A percentile compares a stretch with the other conserved stretches of the same genome.
These are phyloP conservation scores for Scleropages formosus DNA, from an alignment of 2,797 vertebrate genomes.

Conservation along the genomic window DNA sequence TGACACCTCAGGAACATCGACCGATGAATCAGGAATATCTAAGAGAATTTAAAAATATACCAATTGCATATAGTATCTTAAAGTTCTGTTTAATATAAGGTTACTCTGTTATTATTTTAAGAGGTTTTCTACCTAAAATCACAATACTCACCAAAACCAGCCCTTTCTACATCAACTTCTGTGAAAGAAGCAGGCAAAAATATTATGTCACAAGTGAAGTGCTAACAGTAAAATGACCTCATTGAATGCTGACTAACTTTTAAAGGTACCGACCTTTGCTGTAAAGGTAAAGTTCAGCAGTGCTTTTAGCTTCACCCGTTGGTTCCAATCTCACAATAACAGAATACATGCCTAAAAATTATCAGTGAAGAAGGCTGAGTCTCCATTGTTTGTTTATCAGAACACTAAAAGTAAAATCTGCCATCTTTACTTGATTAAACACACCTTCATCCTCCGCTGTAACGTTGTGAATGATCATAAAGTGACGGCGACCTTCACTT, in stretches of 20 bases:
- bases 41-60: slow-evolving; percentile 48
- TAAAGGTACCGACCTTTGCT: slow-evolving; percentile 82
- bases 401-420: slow-evolving; percentile 20
- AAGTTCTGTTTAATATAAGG: background rate
- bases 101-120: background rate
- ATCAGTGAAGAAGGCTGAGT: slow-evolving; percentile 39
- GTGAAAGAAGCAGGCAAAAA: slow-evolving; percentile 59
- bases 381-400: slow-evolving; percentile 13
- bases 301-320: slow-evolving; percentile 85
- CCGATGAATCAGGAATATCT: slow-evolving; percentile 92
- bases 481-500: slow-evolving; percentile 92
- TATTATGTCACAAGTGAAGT: slow-evolving; percentile 34
- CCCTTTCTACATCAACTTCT: slow-evolving; percentile 93
- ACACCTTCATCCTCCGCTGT: slow-evolving; percentile 96
- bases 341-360: slow-evolving; percentile 80
- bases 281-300: slow-evolving; percentile 86
- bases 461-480: slow-evolving; percentile 97
- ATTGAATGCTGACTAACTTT: slow-evolving; percentile 49
- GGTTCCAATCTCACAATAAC: slow-evolving; percentile 86
- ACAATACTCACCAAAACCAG: slow-evolving; percentile 81
- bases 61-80: background rate
- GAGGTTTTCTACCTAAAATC: slow-evolving; percentile 26
- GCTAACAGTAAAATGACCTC: slow-evolving; percentile 39
- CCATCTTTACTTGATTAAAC: slow-evolving; percentile 44
- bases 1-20: slow-evolving; percentile 80